Evolutionary conservation across 2,113 vertebrate species (phyloP).

Genomic region (Muntiacus muntjak): DNA sequence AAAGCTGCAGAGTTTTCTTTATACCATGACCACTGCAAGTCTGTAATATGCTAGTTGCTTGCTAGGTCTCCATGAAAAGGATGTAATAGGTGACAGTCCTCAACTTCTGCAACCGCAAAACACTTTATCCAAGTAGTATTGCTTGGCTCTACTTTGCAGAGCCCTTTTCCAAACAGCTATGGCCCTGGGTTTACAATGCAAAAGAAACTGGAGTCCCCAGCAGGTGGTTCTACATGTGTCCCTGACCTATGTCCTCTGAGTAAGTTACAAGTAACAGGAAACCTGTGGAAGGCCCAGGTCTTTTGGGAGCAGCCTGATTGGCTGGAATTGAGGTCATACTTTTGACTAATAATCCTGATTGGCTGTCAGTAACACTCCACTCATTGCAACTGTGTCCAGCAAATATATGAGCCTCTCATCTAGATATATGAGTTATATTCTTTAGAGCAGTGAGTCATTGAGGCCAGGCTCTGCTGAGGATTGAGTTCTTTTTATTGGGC

Average conservation of each 20-base stretch:
- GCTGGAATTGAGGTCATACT: constrained; percentile 40
- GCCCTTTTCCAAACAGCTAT: background rate
- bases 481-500: constrained; percentile 11
- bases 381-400: background rate
- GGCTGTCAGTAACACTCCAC: background rate
- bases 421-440: constrained; percentile 46
- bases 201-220: background rate
- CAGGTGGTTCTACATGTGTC: background rate
- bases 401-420: constrained; percentile 41
- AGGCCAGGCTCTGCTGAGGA: constrained; percentile 47
- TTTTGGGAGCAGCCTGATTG: background rate
- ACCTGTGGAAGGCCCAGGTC: background rate
- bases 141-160: background rate
- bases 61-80: background rate
- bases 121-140: background rate
- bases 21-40: background rate
- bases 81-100: background rate
- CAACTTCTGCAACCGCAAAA: background rate
- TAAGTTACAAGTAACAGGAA: constrained; percentile 23
- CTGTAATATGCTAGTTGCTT: background rate
- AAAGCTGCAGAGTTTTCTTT: background rate
- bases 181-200: background rate
- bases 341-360: constrained; percentile 6
- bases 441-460: constrained; percentile 54
- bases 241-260: background rate